Percentiles rank a stretch among this genome's conserved stretches.
These are phyloP conservation scores for Tribolium freemani DNA, from an alignment of 2,888 invertebrate genomes.

Conservation along the genomic window DNA sequence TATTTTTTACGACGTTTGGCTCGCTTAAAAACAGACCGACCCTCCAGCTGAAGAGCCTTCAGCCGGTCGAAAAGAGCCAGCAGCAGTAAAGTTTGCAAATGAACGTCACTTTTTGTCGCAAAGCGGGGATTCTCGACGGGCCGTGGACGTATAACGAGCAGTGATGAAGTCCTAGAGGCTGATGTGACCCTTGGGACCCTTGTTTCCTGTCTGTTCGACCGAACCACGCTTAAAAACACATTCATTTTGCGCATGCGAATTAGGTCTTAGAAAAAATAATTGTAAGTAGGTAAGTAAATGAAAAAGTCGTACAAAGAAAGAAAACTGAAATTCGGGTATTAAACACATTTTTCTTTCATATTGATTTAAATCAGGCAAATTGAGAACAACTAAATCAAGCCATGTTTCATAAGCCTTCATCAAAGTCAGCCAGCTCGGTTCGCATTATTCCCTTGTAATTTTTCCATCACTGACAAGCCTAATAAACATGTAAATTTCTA, in stretches of 20 bases:
- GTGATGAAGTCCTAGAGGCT: slow-evolving; percentile 52
- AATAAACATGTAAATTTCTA: slow-evolving; percentile 38
- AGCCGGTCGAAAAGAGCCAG: slow-evolving; percentile 12
- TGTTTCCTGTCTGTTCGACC: slow-evolving; percentile 40
- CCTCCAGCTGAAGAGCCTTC: slow-evolving; percentile 13
- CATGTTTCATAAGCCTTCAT: neutral
- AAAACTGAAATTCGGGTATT: no score
- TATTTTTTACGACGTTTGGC: neutral
- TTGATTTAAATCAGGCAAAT: neutral
- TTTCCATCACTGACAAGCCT: slow-evolving; percentile 35
- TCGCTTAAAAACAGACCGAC: neutral
- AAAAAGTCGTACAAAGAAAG: no score
- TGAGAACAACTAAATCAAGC: neutral
- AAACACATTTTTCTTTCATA: no score
- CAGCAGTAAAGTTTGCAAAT: slow-evolving; percentile 48
- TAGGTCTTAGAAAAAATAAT: neutral
- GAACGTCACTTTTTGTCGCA: slow-evolving; percentile 49
- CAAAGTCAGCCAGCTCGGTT: neutral
- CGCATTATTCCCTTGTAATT: slow-evolving; percentile 26
- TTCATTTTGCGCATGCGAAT: slow-evolving; percentile 10
- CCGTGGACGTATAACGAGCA: slow-evolving; percentile 50
- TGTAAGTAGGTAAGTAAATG: no score
- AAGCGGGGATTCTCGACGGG: slow-evolving; percentile 29
- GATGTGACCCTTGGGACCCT: slow-evolving; percentile 50
- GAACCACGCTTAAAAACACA: slow-evolving; percentile 44